Evolutionary conservation across 2,113 vertebrate species (phyloP), one percentile per base, ranked within the genome.

Genomic region (Danionella cerebrum): DNA sequence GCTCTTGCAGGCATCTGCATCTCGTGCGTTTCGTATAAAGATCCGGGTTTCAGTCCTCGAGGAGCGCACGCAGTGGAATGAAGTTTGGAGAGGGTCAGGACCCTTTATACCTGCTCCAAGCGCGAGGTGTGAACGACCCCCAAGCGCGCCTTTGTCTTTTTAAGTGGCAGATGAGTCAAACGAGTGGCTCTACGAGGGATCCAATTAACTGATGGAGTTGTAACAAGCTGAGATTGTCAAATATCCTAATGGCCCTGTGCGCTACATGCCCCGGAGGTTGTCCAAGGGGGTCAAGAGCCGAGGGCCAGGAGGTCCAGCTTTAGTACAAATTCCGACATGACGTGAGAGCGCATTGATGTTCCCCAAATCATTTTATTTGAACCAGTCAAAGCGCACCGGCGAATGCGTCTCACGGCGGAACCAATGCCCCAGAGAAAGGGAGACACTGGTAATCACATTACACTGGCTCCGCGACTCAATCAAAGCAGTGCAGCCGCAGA

Each of bases 161-260:
- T 83, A 83, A 84, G 83, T 66, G 83, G 77, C 79, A 85, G 82
- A 85, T 88, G 85, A 88, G 87, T 85, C 85, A 80, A 82, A 70
- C 75, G 82, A 86, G 84, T 81, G 84, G 84, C 81, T 79, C 84
- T 76, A 86, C 83, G 85, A 86, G 80, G 82, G 79, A 84, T 89
- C 85, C 86, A 87, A 89, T 90, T 89, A 89, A 90, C 87, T 85
- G 88, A 85, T 80, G 83, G 80, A 87, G 83, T 83, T 78, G 80
- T 85, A 75, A 85, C 86, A 89, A 86, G 82, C 84, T 84, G 85
- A 76, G 86, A 79, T 83, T 87, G 87, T 88, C 85, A 89, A 87
- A 85, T 83, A 87, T 84, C 83, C 83, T 85, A 77, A 79, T 80
- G 72, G 79, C 74, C 77, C 84, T 87, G 87, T 85, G 82, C 86